A percentile compares a stretch with the other conserved stretches of the same genome.
Evolutionary conservation across 2,888 invertebrate species (phyloP).

Genomic region (Slavum lentiscoides): DNA sequence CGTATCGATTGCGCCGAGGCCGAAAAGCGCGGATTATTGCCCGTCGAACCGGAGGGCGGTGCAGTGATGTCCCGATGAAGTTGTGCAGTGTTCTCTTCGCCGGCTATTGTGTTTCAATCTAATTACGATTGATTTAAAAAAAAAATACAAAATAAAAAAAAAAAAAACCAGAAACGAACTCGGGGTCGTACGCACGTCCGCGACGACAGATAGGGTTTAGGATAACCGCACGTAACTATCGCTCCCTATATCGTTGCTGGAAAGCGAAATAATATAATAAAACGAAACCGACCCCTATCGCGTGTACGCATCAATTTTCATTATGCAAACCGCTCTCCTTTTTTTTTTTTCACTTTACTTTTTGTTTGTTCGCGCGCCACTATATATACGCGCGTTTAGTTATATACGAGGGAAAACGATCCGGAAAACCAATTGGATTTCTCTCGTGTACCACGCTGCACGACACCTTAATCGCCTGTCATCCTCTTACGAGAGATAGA

Average conservation of each 20-base stretch:
- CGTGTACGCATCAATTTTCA: slow-evolving; percentile 43
- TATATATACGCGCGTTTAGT: background rate
- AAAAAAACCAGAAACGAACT: background rate
- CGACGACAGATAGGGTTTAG: slow-evolving; percentile 43
- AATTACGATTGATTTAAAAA: slow-evolving; percentile 48
- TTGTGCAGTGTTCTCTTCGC: slow-evolving; percentile 3
- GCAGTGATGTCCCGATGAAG: slow-evolving; percentile 20
- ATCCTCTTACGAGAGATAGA: slow-evolving; percentile 19
- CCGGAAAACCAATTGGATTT: slow-evolving; percentile 23
- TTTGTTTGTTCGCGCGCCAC: background rate
- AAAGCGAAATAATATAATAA: slow-evolving; percentile 29
- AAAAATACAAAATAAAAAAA: background rate
- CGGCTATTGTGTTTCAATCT: slow-evolving; percentile 49
- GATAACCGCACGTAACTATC: slow-evolving; percentile 8
- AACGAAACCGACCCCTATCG: slow-evolving; percentile 39
- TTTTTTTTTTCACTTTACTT: background rate
- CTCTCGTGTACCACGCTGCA: slow-evolving; percentile 11
- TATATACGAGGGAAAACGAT: no score
- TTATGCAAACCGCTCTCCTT: slow-evolving; percentile 35
- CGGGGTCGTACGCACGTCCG: slow-evolving; percentile 22
- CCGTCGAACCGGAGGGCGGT: slow-evolving; percentile 18
- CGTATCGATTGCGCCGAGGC: slow-evolving; percentile 32
- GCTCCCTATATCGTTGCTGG: slow-evolving; percentile 33
- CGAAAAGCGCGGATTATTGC: slow-evolving; percentile 23
- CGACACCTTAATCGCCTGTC: slow-evolving; percentile 43